Evolutionary conservation across 2,113 vertebrate genomes (phyloP).

Genomic region (Theristicus caerulescens): DNA sequence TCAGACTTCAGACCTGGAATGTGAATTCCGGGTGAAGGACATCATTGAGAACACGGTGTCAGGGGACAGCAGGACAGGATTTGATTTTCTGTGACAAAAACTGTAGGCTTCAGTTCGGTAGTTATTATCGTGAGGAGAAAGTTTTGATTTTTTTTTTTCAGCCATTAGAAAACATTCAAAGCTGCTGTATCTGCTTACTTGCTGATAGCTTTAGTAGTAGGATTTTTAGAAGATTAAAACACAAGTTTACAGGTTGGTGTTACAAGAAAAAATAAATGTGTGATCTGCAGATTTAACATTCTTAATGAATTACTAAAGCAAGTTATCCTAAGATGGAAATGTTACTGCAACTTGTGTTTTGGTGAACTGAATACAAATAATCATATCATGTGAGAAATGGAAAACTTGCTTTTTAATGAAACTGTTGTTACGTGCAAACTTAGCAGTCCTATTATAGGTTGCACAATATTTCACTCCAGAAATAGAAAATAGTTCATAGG

Average conservation of each 20-base stretch:
- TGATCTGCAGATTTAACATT: neutral
- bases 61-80: neutral
- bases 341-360: neutral
- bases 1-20: neutral
- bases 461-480: neutral
- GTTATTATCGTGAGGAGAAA: neutral
- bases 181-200: neutral
- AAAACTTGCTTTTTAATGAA: neutral
- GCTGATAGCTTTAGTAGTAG: neutral
- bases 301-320: neutral
- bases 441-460: neutral
- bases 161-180: neutral
- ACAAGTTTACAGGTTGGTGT: neutral
- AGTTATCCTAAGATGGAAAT: neutral
- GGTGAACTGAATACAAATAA: neutral
- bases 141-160: neutral
- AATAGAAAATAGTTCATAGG: neutral
- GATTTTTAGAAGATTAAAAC: neutral
- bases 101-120: neutral
- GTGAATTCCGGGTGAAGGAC: neutral
- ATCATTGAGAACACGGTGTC: neutral
- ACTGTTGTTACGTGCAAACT: neutral
- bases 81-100: neutral
- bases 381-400: neutral
- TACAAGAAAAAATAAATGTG: neutral